Percentiles rank a stretch among this genome's conserved stretches.
Conservation (phyloP, 2,113 vertebrate species). For the mouse (Mus musculus) region GRCm39 chr12:110299001-110299500, state of each 20-base stretch:
- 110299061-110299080: no score
- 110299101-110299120: not conserved
- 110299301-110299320: slow-evolving; percentile 5
- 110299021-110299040: not conserved
- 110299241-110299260: not conserved
- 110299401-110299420: not conserved
- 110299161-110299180: not conserved
- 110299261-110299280: not conserved
- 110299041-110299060: not conserved
- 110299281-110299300: not conserved
- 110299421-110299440: not conserved
- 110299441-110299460: not conserved
- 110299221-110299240: not conserved
- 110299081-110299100: not conserved
- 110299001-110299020: not conserved
- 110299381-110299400: not conserved
- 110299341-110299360: not conserved
- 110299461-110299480: not conserved
- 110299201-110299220: not conserved
- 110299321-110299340: not conserved
- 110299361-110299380: not conserved
- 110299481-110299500: not conserved
- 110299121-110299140: not conserved
- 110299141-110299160: not conserved
- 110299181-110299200: slow-evolving; percentile 5